Evolutionary conservation across 2,888 invertebrate species (phyloP).

Genomic region (Boloria selene): DNA sequence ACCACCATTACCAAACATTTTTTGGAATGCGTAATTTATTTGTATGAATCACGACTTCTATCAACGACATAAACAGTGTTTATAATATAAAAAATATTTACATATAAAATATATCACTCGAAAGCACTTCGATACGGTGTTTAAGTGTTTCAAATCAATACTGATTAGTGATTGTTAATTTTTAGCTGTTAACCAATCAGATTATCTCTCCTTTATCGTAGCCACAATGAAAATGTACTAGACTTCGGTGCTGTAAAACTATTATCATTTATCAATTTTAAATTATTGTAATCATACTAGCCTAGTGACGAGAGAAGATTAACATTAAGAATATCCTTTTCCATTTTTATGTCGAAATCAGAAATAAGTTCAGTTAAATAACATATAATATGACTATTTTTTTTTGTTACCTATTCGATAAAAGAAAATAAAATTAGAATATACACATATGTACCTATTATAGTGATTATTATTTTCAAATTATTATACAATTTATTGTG

Average conservation of each 20-base stretch:
- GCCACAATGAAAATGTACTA: background rate
- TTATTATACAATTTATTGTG: too few species aligned
- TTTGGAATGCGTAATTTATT: background rate
- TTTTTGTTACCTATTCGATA: too few species aligned
- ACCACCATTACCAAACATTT: constrained; percentile 8
- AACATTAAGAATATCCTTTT: too few species aligned
- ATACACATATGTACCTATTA: too few species aligned
- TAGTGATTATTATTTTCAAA: too few species aligned
- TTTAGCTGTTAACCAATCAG: constrained; percentile 8
- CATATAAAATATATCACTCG: constrained; percentile 1
- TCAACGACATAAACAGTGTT: background rate
- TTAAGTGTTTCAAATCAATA: background rate
- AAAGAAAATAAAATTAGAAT: too few species aligned
- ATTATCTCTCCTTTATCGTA: constrained; percentile 15
- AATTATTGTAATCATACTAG: constrained; percentile 2
- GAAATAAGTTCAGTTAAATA: too few species aligned
- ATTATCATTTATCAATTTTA: too few species aligned
- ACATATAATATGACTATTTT: too few species aligned
- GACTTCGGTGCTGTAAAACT: constrained; percentile 6
- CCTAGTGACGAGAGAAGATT: constrained; percentile 2
- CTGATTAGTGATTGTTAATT: background rate
- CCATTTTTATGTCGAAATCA: too few species aligned
- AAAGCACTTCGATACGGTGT: constrained; percentile 8
- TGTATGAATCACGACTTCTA: background rate
- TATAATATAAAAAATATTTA: constrained; percentile 3